Percentiles rank a stretch among this genome's conserved stretches.
These are phyloP conservation scores for Tadarida brasiliensis DNA, from an alignment of 2,797 vertebrate species.

Conservation along the genomic window DNA sequence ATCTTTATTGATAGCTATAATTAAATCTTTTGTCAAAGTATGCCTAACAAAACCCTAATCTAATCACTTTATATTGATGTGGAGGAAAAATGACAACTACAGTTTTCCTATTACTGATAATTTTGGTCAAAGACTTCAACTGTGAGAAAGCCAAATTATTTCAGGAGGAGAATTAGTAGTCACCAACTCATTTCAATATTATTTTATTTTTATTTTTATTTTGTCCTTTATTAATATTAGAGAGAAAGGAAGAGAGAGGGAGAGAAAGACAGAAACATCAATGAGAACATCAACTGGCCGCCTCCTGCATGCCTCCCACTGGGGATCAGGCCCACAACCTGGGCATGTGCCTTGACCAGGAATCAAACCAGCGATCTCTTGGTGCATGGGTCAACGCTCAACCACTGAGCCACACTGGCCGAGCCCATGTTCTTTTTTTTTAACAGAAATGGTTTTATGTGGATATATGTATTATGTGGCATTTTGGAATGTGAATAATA, in stretches of 20 bases:
- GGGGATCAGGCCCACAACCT: too few species aligned
- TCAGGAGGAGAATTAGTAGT: neutral
- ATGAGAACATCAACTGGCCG: too few species aligned
- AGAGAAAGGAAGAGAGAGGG: too few species aligned
- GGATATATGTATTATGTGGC: neutral
- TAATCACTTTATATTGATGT: neutral
- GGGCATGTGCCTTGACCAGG: too few species aligned
- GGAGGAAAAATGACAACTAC: neutral
- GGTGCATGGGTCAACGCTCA: too few species aligned
- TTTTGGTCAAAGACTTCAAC: slow-evolving; percentile 20
- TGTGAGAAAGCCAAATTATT: neutral
- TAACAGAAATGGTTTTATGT: neutral
- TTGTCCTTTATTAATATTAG: too few species aligned
- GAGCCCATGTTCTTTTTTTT: neutral
- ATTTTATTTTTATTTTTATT: neutral
- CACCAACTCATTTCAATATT: neutral
- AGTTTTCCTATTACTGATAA: neutral
- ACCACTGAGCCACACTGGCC: too few species aligned
- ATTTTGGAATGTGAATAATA: slow-evolving; percentile 12
- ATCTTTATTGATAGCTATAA: neutral
- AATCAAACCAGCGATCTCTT: too few species aligned
- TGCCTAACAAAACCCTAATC: neutral
- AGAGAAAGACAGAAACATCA: too few species aligned
- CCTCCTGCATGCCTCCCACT: too few species aligned
- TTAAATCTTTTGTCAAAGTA: slow-evolving; percentile 18